These are phyloP conservation scores for Phanerotoma sp. DNA, from an alignment of 2,888 invertebrate genomes.

Conservation along the genomic window DNA sequence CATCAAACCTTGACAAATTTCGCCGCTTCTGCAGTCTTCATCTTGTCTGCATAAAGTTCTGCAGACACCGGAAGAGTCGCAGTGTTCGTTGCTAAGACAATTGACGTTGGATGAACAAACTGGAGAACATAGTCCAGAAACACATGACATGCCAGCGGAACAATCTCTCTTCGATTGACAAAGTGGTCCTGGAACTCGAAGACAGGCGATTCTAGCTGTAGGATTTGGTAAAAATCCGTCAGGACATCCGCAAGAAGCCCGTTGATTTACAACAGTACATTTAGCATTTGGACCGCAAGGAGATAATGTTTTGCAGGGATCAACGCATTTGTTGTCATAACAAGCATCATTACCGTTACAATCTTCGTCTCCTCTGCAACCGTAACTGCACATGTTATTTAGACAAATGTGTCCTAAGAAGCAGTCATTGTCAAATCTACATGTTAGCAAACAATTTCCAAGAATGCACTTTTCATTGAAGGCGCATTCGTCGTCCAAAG, in stretches of 20 bases:
- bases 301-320: slow-evolving; percentile 73
- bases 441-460: slow-evolving; percentile 82
- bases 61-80: slow-evolving; percentile 73
- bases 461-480: slow-evolving; percentile 85
- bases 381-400: slow-evolving; percentile 81
- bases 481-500: slow-evolving; percentile 79
- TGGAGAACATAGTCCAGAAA: slow-evolving; percentile 73
- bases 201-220: slow-evolving; percentile 84
- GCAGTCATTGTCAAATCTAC: slow-evolving; percentile 88
- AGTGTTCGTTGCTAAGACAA: slow-evolving; percentile 82
- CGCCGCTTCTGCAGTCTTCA: slow-evolving; percentile 83
- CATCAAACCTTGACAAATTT: slow-evolving; percentile 80
- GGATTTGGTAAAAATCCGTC: slow-evolving; percentile 83
- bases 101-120: slow-evolving; percentile 75
- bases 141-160: slow-evolving; percentile 69
- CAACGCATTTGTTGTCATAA: slow-evolving; percentile 74
- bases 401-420: slow-evolving; percentile 89
- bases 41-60: slow-evolving; percentile 81
- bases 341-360: slow-evolving; percentile 85
- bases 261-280: slow-evolving; percentile 77
- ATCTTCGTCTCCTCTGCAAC: slow-evolving; percentile 84
- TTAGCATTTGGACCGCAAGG: slow-evolving; percentile 86
- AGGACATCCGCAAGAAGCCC: slow-evolving; percentile 79
- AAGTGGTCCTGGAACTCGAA: slow-evolving; percentile 74
- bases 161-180: slow-evolving; percentile 80